These are phyloP conservation scores for Poeciliopsis turrubarensis DNA, from an alignment of 2,113 vertebrate species.

Conservation along the genomic window DNA sequence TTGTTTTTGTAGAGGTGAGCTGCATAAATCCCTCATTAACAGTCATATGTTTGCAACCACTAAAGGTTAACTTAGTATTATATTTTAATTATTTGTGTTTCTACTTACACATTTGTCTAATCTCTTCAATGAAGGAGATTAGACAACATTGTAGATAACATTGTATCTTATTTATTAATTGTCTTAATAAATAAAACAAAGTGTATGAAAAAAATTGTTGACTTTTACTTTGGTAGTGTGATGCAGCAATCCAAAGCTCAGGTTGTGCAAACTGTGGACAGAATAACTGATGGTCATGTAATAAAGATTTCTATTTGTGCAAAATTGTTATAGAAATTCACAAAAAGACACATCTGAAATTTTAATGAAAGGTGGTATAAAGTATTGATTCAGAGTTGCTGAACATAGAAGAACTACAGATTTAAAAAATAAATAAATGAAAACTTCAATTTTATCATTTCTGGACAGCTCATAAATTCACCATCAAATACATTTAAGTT, in stretches of 20 bases:
- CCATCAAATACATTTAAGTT: background rate
- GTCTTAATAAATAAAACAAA: conserved; percentile 58
- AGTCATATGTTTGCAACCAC: conserved; percentile 9
- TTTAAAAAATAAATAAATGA: too few relatives aligned
- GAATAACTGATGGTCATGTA: background rate
- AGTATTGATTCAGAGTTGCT: too few relatives aligned
- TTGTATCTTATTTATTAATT: conserved; percentile 11
- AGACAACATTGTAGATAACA: too few relatives aligned
- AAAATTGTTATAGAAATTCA: too few relatives aligned
- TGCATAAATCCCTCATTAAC: conserved; percentile 7
- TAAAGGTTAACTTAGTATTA: conserved; percentile 9
- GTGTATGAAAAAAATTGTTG: conserved; percentile 34
- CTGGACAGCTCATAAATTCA: background rate
- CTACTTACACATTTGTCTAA: background rate
- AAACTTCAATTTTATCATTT: too few relatives aligned
- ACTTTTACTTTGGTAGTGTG: conserved; percentile 11
- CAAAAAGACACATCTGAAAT: too few relatives aligned
- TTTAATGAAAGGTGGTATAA: too few relatives aligned
- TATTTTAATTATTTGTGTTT: conserved; percentile 32
- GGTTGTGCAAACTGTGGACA: background rate
- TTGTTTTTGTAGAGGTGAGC: background rate
- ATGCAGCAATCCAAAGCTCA: background rate
- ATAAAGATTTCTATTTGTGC: too few relatives aligned
- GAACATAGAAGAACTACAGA: too few relatives aligned
- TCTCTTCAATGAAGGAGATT: too few relatives aligned